Conservation (phyloP, 2,888 invertebrate genomes). For the Melanotus villosus region DNA sequence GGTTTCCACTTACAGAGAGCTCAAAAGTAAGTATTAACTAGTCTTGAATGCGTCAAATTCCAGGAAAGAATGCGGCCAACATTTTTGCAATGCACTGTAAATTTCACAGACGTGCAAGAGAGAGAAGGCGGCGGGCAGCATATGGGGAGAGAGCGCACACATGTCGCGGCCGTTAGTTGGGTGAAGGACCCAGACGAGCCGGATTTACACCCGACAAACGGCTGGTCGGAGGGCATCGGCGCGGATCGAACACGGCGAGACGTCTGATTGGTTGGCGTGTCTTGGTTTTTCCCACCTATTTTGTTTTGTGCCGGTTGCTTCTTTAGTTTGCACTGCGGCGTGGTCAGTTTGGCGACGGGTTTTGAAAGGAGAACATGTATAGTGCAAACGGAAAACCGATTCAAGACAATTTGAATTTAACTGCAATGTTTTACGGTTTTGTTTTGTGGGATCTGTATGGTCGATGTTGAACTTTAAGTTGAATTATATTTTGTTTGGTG, state of each 20-base stretch:
- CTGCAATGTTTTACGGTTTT: too few species aligned
- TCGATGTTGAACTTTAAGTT: background rate
- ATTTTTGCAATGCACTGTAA: conserved; percentile 60
- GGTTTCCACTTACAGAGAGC: background rate
- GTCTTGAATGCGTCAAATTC: conserved; percentile 44
- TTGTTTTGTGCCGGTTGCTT: conserved; percentile 56
- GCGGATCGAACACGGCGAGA: conserved; percentile 49
- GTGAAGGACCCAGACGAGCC: conserved; percentile 70
- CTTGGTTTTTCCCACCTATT: conserved; percentile 49
- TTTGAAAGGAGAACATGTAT: conserved; percentile 13
- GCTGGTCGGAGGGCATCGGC: conserved; percentile 46
- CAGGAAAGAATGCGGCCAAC: conserved; percentile 51
- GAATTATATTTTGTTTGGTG: background rate
- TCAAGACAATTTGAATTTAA: background rate
- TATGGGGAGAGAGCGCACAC: conserved; percentile 51
- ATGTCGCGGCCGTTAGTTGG: conserved; percentile 68
- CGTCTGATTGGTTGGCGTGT: conserved; percentile 37
- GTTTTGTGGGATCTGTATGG: too few species aligned
- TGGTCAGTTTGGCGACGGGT: conserved; percentile 60
- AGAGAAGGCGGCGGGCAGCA: conserved; percentile 47
- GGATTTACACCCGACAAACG: conserved; percentile 63
- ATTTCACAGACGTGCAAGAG: conserved; percentile 47
- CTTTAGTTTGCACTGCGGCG: conserved; percentile 58
- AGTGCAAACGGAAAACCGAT: too few species aligned
- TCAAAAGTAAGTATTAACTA: conserved; percentile 2